phyloP scores from a whole-genome alignment of 2,113 vertebrate genomes.

The Platichthys flesus region DNA sequence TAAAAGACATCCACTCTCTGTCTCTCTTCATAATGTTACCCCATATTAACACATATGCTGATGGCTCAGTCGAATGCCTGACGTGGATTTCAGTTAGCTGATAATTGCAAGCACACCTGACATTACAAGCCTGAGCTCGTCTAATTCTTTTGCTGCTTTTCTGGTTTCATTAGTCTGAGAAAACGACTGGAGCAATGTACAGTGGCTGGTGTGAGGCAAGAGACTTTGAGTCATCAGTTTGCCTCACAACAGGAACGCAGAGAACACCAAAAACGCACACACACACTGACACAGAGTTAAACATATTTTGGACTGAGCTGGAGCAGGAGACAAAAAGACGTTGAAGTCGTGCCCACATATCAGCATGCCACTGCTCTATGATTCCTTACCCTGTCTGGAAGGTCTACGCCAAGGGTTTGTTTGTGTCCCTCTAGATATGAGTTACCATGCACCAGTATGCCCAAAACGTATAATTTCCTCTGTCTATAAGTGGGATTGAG shows the following conservation, averaged over 20 bases:
- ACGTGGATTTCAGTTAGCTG: conserved; percentile 41
- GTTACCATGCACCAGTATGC: conserved; percentile 40
- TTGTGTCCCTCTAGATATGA: conserved; percentile 48
- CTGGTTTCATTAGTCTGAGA: conserved; percentile 61
- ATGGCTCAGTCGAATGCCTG: conserved; percentile 9
- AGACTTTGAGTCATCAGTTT: conserved; percentile 44
- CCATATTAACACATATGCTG: not conserved
- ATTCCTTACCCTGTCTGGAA: conserved; percentile 57
- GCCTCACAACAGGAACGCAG: conserved; percentile 27
- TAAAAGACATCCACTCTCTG: not conserved
- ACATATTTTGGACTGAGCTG: conserved; percentile 11
- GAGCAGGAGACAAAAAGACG: conserved; percentile 43
- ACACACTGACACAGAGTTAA: not conserved
- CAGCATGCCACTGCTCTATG: conserved; percentile 31
- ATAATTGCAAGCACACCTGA: conserved; percentile 54
- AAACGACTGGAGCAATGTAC: conserved; percentile 36
- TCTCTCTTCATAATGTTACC: not conserved
- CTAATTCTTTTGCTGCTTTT: conserved; percentile 64
- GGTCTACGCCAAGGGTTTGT: conserved; percentile 51
- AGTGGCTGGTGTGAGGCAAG: conserved; percentile 17
- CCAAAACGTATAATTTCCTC: conserved; percentile 52
- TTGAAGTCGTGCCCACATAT: conserved; percentile 37
- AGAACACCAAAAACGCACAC: conserved; percentile 14
- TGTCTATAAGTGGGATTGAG: conserved; percentile 49
- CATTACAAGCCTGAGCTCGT: conserved; percentile 59